Evolutionary conservation across 2,888 invertebrate genomes (phyloP).

Genomic region (Brenthis daphne): DNA sequence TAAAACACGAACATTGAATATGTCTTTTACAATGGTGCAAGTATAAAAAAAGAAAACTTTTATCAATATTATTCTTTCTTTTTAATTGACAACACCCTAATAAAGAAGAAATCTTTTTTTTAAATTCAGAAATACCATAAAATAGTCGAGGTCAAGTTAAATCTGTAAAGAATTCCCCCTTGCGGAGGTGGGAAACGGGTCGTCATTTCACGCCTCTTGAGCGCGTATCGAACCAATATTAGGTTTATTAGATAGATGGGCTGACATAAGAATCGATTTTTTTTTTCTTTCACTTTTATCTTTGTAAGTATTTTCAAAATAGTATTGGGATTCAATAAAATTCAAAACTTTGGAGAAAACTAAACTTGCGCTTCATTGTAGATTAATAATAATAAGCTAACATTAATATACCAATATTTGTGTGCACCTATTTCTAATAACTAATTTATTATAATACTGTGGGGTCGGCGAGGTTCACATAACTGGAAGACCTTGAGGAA

Average conservation of each 20-base stretch:
- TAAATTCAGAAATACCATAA: slow-evolving; percentile 46
- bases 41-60: not conserved
- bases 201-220: slow-evolving; percentile 79
- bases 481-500: slow-evolving; percentile 33
- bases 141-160: slow-evolving; percentile 55
- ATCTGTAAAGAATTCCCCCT: slow-evolving; percentile 52
- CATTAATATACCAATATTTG: too few species aligned
- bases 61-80: not conserved
- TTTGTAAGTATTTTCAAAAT: slow-evolving; percentile 41
- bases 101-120: slow-evolving; percentile 5
- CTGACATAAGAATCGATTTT: slow-evolving; percentile 68
- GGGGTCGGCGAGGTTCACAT: slow-evolving; percentile 24
- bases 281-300: slow-evolving; percentile 51
- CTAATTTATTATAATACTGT: slow-evolving; percentile 10
- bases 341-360: too few species aligned
- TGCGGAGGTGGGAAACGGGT: slow-evolving; percentile 51
- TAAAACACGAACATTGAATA: not conserved
- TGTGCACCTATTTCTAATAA: too few species aligned
- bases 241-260: slow-evolving; percentile 79
- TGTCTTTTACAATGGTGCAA: not conserved
- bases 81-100: slow-evolving; percentile 1
- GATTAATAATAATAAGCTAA: too few species aligned
- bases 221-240: slow-evolving; percentile 79
- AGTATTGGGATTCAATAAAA: slow-evolving; percentile 29
- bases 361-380: too few species aligned